Base-by-base conservation (phyloP, 2,797 vertebrate species). In the Harpagifer antarcticus region DNA sequence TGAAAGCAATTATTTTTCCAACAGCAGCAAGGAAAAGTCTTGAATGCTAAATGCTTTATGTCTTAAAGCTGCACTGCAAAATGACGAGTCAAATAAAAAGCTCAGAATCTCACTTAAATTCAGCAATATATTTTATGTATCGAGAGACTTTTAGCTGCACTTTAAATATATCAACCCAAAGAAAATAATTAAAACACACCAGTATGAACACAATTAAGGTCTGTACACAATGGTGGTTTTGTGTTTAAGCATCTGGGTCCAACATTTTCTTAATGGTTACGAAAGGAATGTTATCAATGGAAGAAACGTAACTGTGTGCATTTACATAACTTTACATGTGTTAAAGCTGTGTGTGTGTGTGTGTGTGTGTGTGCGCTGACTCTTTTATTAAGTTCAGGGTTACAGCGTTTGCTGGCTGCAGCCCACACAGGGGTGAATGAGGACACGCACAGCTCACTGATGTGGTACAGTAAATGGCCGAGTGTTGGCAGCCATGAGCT, bases 401-500 rank as follows among this genome's bases (percentile, higher is more conserved):
- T 20, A 56, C 48, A 31, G 71, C 8, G 0, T 57, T 60, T 27
- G 64, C 70, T 58, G 72, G 48, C 68, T 61, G 31, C 59, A 37
- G 63, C 74, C 82, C 76, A 72, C 78, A 68, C 58, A 63, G 59
- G 84, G 74, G 63, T 67, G 68, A 78, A 56, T 66, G 72, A 82
- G 89, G 71, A 86, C 85, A 78, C 20, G 48, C 37, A 54, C 70
- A 69, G 56, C 56, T 73, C 74, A 54, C 73, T 65, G 75, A 80
- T 58, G 61, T 57, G 43, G 56, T 76, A 73, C 76, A 83, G 74
- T 71, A 75, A 77, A 83, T 33, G 63, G 37, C 65, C 59, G 63
- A 52, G 37, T 57, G 74, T 85, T 87, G 81, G 82, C 81, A 78
- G 69, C 76, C 69, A 68, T 61, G 49, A 79, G 76, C 68, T 84